Conservation (phyloP, 2,888 invertebrate species). For the Limulus polyphemus region DNA sequence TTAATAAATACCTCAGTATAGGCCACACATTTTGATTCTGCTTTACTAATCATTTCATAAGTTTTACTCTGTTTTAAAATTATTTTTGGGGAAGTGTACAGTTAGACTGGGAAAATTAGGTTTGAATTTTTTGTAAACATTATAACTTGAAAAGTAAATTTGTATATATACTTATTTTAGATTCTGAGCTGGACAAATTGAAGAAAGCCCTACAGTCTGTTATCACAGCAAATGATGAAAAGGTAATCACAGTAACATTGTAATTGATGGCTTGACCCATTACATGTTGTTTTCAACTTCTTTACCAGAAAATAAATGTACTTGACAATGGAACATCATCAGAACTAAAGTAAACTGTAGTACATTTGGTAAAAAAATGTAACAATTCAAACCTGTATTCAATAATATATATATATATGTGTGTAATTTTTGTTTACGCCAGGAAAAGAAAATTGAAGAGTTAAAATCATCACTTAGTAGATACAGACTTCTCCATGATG, state of each 20-base stretch:
- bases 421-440: neutral
- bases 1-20: too few relatives aligned
- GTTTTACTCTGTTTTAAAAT: too few relatives aligned
- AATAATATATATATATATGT: neutral
- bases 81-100: too few relatives aligned
- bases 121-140: neutral
- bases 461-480: constrained; percentile 11
- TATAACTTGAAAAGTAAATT: neutral
- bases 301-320: too few relatives aligned
- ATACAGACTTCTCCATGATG: constrained; percentile 18
- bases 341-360: too few relatives aligned
- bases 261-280: neutral
- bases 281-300: too few relatives aligned
- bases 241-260: constrained; percentile 6
- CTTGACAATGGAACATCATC: too few relatives aligned
- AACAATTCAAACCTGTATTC: too few relatives aligned
- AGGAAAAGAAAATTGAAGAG: constrained; percentile 19
- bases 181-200: constrained; percentile 16
- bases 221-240: constrained; percentile 21
- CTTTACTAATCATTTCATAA: too few relatives aligned
- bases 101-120: too few relatives aligned
- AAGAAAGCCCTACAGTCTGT: constrained; percentile 15
- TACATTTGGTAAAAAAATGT: too few relatives aligned
- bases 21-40: too few relatives aligned
- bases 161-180: constrained; percentile 5